Evolutionary conservation across 1,140 invertebrate genomes (phyloP).

Genomic region (Galendromus occidentalis): DNA sequence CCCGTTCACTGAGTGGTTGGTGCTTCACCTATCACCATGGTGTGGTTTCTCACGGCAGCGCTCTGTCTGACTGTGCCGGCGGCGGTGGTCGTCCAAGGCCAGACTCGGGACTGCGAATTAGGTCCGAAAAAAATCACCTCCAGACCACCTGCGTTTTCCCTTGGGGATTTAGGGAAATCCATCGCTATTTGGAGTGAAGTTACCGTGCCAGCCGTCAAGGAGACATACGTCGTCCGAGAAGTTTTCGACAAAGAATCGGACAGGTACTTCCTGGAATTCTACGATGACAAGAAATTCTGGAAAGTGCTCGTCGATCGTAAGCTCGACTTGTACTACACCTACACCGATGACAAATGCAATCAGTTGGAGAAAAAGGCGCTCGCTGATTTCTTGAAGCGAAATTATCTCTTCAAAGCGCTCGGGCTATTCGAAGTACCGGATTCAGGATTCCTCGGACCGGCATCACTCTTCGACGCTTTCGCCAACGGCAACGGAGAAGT

Average conservation of each 20-base stretch:
- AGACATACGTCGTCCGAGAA: not conserved
- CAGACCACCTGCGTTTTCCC: no score
- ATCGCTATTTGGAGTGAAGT: not conserved
- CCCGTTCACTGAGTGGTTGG: no score
- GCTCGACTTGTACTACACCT: not conserved
- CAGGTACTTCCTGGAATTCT: not conserved
- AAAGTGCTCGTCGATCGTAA: not conserved
- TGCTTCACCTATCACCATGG: no score
- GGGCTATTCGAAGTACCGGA: not conserved
- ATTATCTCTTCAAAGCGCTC: not conserved
- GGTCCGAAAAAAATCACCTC: no score
- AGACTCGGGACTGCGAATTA: no score
- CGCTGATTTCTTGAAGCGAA: not conserved
- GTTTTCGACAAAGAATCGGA: not conserved
- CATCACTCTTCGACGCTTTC: not conserved
- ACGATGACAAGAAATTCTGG: not conserved
- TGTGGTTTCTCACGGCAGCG: no score
- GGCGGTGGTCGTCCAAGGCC: no score
- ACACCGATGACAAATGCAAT: not conserved
- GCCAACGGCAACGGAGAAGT: not conserved
- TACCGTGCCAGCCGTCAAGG: not conserved
- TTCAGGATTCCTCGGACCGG: not conserved
- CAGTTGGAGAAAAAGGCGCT: not conserved
- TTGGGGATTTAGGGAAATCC: not conserved
- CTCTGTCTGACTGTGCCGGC: no score